phyloP scores from a whole-genome alignment of 2,797 vertebrate species.

The Eulemur mongoz region DNA sequence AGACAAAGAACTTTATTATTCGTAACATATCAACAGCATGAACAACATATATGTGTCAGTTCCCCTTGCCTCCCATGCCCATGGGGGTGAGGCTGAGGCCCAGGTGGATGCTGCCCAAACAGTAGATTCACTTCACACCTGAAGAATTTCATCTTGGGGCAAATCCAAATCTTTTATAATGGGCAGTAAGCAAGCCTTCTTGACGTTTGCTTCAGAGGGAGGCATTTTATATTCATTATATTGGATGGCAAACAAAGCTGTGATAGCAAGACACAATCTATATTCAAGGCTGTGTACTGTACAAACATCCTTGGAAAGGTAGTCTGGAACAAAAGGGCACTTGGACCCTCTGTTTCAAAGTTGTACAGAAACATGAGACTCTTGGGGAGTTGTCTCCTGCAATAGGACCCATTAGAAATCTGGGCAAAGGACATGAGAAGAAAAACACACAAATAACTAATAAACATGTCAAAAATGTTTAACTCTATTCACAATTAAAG shows the following conservation, averaged over 20 bases:
- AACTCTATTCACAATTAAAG: background rate
- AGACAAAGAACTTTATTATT: background rate
- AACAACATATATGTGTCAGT: background rate
- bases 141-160: background rate
- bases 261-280: background rate
- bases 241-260: background rate
- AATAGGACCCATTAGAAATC: background rate
- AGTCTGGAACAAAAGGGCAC: background rate
- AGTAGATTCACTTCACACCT: background rate
- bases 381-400: background rate
- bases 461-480: background rate
- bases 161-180: background rate
- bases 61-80: background rate
- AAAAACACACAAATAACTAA: background rate
- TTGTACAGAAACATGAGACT: background rate
- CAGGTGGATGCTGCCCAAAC: background rate
- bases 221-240: background rate
- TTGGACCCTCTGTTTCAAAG: background rate
- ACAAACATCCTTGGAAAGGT: background rate
- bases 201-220: background rate
- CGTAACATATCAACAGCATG: background rate
- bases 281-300: background rate
- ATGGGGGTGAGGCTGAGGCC: background rate
- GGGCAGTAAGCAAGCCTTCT: background rate
- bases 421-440: background rate